A percentile compares a stretch with the other conserved stretches of the same genome.
These are phyloP conservation scores for Eulemur coronatus DNA, from an alignment of 2,797 vertebrate species.

Conservation along the genomic window DNA sequence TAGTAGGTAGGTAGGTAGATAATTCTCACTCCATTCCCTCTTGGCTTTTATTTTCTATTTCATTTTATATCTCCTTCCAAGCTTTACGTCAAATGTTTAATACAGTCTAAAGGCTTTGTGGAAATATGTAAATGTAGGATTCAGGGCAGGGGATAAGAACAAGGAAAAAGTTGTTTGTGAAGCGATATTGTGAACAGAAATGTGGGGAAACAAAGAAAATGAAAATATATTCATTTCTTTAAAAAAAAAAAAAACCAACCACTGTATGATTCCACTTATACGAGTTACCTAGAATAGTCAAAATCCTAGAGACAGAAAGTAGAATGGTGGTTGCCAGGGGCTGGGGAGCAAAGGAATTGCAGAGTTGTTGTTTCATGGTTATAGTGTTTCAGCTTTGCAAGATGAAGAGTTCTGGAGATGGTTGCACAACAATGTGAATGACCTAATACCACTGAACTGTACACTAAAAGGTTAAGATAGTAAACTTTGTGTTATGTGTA, in stretches of 20 bases:
- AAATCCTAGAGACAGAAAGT: not conserved
- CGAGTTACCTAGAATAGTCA: not conserved
- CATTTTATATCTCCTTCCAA: not conserved
- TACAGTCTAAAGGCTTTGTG: not conserved
- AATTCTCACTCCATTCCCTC: not conserved
- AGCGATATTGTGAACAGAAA: not conserved
- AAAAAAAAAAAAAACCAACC: not conserved
- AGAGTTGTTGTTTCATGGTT: not conserved
- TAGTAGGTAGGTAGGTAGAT: not conserved
- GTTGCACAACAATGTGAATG: not conserved
- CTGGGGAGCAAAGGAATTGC: not conserved
- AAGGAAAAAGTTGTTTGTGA: not conserved
- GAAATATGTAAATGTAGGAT: not conserved
- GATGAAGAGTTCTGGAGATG: not conserved
- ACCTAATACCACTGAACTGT: not conserved
- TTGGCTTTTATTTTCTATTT: not conserved
- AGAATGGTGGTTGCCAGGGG: not conserved
- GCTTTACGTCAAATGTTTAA: not conserved
- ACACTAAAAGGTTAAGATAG: not conserved
- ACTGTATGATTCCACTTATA: not conserved
- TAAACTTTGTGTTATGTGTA: not conserved
- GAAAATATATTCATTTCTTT: not conserved
- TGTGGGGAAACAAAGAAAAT: not conserved
- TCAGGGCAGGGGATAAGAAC: not conserved
- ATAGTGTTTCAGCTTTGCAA: not conserved